phyloP scores from a whole-genome alignment of 2,113 vertebrate species.

The Gyps fulvus region DNA sequence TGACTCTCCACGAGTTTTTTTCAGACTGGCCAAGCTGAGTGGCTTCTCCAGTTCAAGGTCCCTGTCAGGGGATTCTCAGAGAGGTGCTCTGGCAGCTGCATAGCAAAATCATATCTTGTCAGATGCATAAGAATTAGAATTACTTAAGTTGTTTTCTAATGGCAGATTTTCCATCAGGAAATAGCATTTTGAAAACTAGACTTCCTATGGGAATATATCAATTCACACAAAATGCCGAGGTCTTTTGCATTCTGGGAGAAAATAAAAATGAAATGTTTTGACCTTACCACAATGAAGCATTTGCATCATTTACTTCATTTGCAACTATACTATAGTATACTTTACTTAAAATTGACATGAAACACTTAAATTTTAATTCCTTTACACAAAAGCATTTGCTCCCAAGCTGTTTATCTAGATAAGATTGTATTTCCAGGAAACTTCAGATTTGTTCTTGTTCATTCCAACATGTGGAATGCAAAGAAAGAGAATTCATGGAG shows the following conservation, averaged over 20 bases:
- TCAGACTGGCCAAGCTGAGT: background rate
- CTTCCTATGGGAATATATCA: background rate
- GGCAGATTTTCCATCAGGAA: constrained; percentile 4
- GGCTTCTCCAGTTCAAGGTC: background rate
- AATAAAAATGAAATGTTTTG: constrained; percentile 35
- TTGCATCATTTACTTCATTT: constrained; percentile 6
- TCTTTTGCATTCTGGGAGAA: background rate
- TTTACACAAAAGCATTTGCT: background rate
- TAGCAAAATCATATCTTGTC: background rate
- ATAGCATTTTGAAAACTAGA: background rate
- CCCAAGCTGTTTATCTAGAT: background rate
- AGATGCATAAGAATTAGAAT: background rate
- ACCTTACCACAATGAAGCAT: background rate
- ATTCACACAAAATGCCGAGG: background rate
- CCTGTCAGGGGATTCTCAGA: background rate
- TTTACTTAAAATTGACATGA: background rate
- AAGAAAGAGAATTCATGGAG: background rate
- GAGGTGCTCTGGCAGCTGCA: background rate
- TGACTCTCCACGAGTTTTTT: background rate
- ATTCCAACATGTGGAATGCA: background rate
- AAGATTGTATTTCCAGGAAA: background rate
- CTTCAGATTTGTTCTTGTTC: background rate
- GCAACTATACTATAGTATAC: background rate
- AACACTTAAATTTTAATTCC: background rate
- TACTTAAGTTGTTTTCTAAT: background rate